Conservation (phyloP, 2,797 vertebrate genomes). For the Hirundo rustica region DNA sequence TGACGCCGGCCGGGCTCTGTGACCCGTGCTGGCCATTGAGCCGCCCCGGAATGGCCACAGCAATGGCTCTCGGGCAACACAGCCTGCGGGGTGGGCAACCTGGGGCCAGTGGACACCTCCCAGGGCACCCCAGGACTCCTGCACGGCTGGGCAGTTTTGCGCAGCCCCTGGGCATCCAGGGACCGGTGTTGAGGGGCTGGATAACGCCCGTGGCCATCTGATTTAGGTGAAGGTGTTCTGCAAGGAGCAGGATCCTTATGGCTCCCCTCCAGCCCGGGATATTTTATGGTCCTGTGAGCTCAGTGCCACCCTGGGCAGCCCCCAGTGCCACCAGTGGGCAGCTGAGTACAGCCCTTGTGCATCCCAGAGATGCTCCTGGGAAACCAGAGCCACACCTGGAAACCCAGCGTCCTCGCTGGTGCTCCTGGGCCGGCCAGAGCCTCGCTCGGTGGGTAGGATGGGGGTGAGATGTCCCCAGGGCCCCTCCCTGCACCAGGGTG, state of each 20-base stretch:
- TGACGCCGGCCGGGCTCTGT: neutral
- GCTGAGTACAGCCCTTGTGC: neutral
- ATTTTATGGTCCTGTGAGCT: neutral
- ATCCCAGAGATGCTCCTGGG: neutral
- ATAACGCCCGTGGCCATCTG: neutral
- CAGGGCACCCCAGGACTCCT: neutral
- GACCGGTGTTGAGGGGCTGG: neutral
- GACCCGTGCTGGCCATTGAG: neutral
- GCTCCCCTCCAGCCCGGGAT: neutral
- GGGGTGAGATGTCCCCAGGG: neutral
- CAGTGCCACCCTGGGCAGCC: neutral
- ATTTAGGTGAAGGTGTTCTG: neutral
- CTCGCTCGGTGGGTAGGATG: accelerated
- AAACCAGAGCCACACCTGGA: neutral
- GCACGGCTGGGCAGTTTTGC: neutral
- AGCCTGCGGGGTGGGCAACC: neutral
- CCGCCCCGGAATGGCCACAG: neutral
- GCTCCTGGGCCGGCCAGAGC: neutral
- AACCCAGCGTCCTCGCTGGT: neutral
- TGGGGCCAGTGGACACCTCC: neutral
- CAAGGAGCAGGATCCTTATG: neutral
- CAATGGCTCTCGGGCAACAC: accelerated
- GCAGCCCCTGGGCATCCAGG: neutral
- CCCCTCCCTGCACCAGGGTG: neutral
- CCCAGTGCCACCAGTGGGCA: neutral